Evolutionary conservation across 2,113 vertebrate species (phyloP).

Genomic region (Leucopsar rothschildi): DNA sequence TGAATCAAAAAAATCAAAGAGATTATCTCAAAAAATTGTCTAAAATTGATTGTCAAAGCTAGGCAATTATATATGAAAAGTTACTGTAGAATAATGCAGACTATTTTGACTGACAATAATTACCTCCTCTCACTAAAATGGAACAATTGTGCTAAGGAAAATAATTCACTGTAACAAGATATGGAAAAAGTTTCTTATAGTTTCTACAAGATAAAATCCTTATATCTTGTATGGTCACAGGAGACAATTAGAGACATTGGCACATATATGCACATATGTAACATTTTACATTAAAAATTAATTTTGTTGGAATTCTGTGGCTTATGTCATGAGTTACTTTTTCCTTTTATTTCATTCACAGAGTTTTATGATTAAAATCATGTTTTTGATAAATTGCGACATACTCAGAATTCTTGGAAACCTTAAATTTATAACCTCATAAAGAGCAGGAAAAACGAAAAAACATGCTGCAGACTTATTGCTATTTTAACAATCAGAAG

Average conservation of each 20-base stretch:
- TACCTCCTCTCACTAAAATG: not conserved
- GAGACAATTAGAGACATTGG: not conserved
- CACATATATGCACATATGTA: not conserved
- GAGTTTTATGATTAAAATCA: not conserved
- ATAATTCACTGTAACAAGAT: not conserved
- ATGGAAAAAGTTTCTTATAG: not conserved
- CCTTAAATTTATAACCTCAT: not conserved
- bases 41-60: not conserved
- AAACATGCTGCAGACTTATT: not conserved
- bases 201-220: not conserved
- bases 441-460: not conserved
- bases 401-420: not conserved
- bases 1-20: not conserved
- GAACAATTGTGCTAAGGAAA: not conserved
- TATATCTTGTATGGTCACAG: not conserved
- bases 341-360: not conserved
- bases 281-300: not conserved
- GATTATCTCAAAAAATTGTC: not conserved
- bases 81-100: not conserved
- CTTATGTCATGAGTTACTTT: not conserved
- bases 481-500: not conserved
- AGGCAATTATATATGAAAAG: not conserved
- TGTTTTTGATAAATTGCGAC: not conserved
- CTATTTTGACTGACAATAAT: conserved; percentile 2
- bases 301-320: not conserved